Evolutionary conservation across 2,113 vertebrate species (phyloP).

Genomic region (Pygoscelis adeliae): DNA sequence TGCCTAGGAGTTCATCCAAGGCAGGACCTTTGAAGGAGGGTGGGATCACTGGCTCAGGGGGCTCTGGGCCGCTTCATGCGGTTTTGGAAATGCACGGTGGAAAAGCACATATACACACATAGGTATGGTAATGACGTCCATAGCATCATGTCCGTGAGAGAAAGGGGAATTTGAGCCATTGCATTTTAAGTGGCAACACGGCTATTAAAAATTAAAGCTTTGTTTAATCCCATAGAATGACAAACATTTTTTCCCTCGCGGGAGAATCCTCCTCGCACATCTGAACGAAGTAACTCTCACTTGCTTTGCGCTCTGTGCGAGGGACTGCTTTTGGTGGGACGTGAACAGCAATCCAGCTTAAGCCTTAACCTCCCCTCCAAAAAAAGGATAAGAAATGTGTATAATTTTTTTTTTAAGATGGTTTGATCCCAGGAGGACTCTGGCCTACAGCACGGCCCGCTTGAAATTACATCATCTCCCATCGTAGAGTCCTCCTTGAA

Average conservation of each 20-base stretch:
- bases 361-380: neutral
- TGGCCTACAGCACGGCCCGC: neutral
- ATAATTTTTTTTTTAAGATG: neutral
- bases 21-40: too few relatives aligned
- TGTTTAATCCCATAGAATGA: neutral
- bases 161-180: neutral
- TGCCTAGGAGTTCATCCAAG: neutral
- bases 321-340: neutral
- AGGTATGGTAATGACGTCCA: neutral
- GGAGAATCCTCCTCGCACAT: neutral
- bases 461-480: neutral
- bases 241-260: neutral
- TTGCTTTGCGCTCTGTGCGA: neutral
- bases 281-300: accelerated
- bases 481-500: neutral
- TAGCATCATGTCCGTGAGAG: neutral
- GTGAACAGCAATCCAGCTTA: neutral
- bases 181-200: neutral
- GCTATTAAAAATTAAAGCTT: neutral
- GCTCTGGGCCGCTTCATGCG: accelerated
- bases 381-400: neutral
- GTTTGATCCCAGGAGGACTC: neutral
- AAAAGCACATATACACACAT: accelerated
- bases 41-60: neutral
- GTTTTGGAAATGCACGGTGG: neutral